Evolutionary conservation across 2,888 invertebrate genomes (phyloP), one percentile per base, ranked within the genome.

Genomic region (Empis livida): DNA sequence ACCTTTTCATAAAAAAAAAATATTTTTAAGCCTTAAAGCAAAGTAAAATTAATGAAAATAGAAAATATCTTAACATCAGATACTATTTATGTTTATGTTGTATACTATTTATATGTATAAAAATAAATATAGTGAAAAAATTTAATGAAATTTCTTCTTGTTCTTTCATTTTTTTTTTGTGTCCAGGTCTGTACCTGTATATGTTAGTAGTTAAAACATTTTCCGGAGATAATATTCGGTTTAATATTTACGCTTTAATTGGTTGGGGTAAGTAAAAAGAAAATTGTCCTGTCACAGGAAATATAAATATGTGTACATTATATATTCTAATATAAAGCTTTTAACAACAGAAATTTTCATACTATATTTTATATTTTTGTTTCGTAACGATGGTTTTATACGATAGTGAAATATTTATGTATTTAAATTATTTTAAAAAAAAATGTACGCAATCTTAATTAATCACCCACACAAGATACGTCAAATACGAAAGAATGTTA

Each of bases 131-230:
- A 13, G 3, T n/a, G 6, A n/a, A 13, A 32, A 35, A n/a, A 13
- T 13, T 35, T 13, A 35, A n/a, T 35, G n/a, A 6, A 38, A 38
- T 38, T 16, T 38, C 5, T 16, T 14, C 38, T 38, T 3, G 9
- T 16, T 14, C 38, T 38, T 3, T 2, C 9, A 9, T 38, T 4
- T 38, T 14, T 38, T 16, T 16, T 10, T n/a, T 9, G 4, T 14
- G 3, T 73, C 47, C 72, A 87, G 88, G 87, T 48, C 71, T 90
- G 44, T 90, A 89, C 68, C 74, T 90, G 49, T 91, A 90, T 65
- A 83, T 90, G 75, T 71, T 91, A 59, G 91, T 90, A 51, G 88
- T 89, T 52, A 83, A 86, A 71, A 88, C 90, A 3, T 84, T 90
- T 59, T 85, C 84, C 43, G 81, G 88, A 55, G 88, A 90, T 65